Base-by-base conservation (phyloP, 2,797 vertebrate species). In the Euphonia xanthogaster region DNA sequence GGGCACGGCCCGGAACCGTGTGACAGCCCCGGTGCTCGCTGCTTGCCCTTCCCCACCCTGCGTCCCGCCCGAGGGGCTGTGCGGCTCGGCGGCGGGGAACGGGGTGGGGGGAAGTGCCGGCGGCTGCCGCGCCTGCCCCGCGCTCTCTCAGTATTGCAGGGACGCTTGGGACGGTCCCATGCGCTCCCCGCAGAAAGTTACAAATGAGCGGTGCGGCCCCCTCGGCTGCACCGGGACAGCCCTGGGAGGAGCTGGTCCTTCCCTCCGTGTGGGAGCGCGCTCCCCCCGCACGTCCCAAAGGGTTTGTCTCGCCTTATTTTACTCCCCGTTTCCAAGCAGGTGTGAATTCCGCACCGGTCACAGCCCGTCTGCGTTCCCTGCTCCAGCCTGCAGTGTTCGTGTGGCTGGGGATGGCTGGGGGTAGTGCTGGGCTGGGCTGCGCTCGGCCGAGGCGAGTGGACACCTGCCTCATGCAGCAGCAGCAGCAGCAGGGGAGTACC, bases 61-160 rank as follows among this genome's bases (percentile, higher is more conserved):
- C 27, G 13, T 74, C 55, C 33, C 7, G 12, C 60, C 47, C 3
- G 31, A 50, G 47, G 11, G 31, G 25, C 31, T 17, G 72, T n/a
- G 45, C 45, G 10, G 51, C 21, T 19, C 15, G 4, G 22, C 54
- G 15, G 55, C 27, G 12, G 19, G 4, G 14, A n/a, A 5, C 11
- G 3, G 14, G 4, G 4, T 1, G 27, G 8, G 3, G 27, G 25
- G 20, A 22, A 10, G 4, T 1, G 8, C 3, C 0, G 12, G 66
- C 4, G 25, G n/a, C 37, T 37, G 47, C 53, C 8, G 25, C 25
- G 40, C 47, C 27, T 25, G 25, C 10, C 28, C 31, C 4, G 9
- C 20, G 5, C 13, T 57, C 9, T 14, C 24, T 50, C 42, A 0
- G 35, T 4, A 45, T 15, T 39, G 22, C 14, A 6, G 48, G 21